These are phyloP conservation scores for Lucifuga dentata DNA, from an alignment of 2,113 vertebrate species.

Conservation along the genomic window DNA sequence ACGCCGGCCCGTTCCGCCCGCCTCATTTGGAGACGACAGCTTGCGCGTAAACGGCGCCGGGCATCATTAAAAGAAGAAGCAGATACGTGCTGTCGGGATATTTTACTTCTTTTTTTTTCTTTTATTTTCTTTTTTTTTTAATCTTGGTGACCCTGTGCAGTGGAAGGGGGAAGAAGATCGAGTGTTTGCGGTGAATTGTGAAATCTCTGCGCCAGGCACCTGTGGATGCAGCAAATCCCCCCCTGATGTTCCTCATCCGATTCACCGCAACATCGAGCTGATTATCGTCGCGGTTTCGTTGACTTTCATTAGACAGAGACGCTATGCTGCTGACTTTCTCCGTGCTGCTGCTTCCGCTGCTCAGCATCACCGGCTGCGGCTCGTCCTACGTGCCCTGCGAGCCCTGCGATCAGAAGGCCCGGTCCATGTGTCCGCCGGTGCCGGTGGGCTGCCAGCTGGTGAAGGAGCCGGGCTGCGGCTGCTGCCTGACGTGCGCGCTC, in stretches of 20 bases:
- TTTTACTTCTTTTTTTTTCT: constrained; percentile 3
- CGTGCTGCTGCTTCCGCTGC: constrained; percentile 83
- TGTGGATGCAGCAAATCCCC: constrained; percentile 63
- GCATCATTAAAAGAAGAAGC: constrained; percentile 35
- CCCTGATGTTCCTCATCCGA: constrained; percentile 47
- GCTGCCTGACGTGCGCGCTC: constrained; percentile 97
- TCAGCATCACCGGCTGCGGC: constrained; percentile 78
- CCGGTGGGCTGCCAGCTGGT: constrained; percentile 92
- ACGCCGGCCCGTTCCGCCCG: constrained; percentile 33
- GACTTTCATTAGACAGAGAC: too few species aligned
- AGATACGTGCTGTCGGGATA: constrained; percentile 18
- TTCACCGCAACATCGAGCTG: constrained; percentile 25
- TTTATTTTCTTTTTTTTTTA: neutral
- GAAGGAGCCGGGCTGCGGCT: constrained; percentile 97
- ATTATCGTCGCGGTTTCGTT: constrained; percentile 19
- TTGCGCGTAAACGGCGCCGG: constrained; percentile 75
- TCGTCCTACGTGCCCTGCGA: constrained; percentile 93
- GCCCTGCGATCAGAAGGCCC: constrained; percentile 92
- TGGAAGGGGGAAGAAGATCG: neutral
- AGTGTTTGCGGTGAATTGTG: constrained; percentile 7
- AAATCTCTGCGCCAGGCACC: constrained; percentile 58
- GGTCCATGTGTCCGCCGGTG: constrained; percentile 90
- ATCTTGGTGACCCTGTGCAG: neutral
- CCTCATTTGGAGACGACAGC: constrained; percentile 58
- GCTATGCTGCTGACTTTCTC: constrained; percentile 83